phyloP scores from a whole-genome alignment of 2,888 invertebrate species.

The Aspidiotus rigidus region DNA sequence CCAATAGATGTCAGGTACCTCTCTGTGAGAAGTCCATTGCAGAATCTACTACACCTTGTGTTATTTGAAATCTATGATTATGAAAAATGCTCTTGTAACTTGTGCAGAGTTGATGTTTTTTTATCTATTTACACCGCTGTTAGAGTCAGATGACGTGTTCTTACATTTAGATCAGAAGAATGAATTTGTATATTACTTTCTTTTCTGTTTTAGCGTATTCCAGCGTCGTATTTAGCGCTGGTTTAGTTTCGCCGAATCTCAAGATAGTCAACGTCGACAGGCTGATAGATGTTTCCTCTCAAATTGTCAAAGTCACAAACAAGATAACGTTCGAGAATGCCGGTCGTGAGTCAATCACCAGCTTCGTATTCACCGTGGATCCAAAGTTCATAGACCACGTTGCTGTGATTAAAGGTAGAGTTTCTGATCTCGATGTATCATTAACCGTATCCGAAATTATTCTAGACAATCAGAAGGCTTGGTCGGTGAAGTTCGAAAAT shows the following conservation, averaged over 20 bases:
- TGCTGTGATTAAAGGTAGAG: constrained; percentile 43
- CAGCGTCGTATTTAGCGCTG: too few species aligned
- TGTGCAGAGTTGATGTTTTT: too few species aligned
- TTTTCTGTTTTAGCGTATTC: too few species aligned
- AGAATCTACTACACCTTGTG: too few species aligned
- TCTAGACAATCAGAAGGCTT: constrained; percentile 18
- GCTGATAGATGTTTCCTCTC: constrained; percentile 75
- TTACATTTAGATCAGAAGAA: too few species aligned
- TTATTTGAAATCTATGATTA: too few species aligned
- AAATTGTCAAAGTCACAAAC: constrained; percentile 62
- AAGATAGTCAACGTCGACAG: constrained; percentile 60
- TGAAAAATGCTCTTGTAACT: too few species aligned
- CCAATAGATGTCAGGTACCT: too few species aligned
- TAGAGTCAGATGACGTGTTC: too few species aligned
- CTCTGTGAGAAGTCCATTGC: too few species aligned
- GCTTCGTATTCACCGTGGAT: constrained; percentile 63
- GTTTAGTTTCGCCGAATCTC: background rate
- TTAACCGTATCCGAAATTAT: constrained; percentile 50
- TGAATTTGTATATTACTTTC: too few species aligned
- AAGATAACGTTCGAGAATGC: constrained; percentile 76
- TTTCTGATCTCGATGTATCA: constrained; percentile 39
- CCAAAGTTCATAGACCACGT: constrained; percentile 54
- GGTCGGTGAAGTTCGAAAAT: constrained; percentile 23
- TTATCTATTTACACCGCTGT: too few species aligned
- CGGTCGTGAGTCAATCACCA: constrained; percentile 60